Evolutionary conservation across 2,888 invertebrate species (phyloP).

Genomic region (Lathronympha strigana): DNA sequence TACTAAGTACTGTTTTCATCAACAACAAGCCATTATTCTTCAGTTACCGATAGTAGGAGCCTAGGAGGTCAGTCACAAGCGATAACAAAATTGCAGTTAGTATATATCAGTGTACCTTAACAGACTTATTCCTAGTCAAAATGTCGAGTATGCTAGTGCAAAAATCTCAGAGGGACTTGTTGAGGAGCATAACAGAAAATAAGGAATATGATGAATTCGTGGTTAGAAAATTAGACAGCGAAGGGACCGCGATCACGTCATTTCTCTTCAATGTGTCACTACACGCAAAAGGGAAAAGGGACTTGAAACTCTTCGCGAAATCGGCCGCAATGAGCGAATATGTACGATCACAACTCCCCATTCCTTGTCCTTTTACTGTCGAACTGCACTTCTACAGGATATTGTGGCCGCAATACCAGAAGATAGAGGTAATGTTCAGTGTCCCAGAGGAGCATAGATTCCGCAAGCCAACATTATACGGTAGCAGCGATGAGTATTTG

Average conservation of each 20-base stretch:
- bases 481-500: slow-evolving; percentile 5
- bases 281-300: not conserved
- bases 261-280: not conserved
- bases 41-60: too few species aligned
- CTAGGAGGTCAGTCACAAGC: too few species aligned
- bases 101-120: not conserved
- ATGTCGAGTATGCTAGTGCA: not conserved
- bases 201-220: not conserved
- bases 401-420: not conserved
- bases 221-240: not conserved
- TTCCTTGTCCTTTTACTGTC: not conserved
- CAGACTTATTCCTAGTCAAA: not conserved
- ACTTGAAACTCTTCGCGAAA: slow-evolving; percentile 10
- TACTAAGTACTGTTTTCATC: too few species aligned
- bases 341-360: not conserved
- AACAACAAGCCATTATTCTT: too few species aligned
- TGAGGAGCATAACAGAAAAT: not conserved
- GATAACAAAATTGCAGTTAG: not conserved
- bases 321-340: not conserved
- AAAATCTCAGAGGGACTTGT: not conserved
- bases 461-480: not conserved
- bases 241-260: slow-evolving; percentile 1
- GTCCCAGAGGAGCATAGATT: slow-evolving; percentile 14
- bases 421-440: not conserved
- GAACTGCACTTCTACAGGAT: slow-evolving; percentile 3